Evolutionary conservation across 2,888 invertebrate genomes (phyloP).

Genomic region (Pyrrhosoma nymphula): DNA sequence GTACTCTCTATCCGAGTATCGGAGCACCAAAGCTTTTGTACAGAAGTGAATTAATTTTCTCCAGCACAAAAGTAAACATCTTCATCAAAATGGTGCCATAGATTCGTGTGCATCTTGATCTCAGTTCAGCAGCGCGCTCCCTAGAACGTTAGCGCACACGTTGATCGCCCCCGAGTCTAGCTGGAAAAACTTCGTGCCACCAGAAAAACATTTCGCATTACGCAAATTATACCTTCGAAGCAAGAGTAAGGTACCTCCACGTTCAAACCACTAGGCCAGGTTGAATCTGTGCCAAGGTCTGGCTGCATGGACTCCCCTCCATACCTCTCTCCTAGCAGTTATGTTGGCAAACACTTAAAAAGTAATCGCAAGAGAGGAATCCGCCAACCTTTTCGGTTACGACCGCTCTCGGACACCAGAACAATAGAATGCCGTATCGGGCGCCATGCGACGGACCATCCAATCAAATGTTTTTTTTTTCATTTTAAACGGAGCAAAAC

Average conservation of each 20-base stretch:
- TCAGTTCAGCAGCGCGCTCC: too few species aligned
- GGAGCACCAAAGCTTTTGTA: too few species aligned
- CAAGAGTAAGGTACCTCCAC: background rate
- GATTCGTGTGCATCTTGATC: too few species aligned
- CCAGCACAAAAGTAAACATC: too few species aligned
- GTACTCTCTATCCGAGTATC: too few species aligned
- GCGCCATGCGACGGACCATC: background rate
- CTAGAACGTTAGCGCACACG: too few species aligned
- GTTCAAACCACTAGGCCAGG: background rate
- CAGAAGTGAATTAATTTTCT: too few species aligned
- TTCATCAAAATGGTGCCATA: too few species aligned
- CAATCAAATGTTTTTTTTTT: background rate
- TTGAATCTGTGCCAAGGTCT: constrained; percentile 10
- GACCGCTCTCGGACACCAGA: background rate
- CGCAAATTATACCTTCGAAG: background rate
- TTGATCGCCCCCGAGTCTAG: too few species aligned
- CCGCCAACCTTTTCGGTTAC: background rate
- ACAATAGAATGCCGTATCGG: too few species aligned
- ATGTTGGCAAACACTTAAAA: background rate
- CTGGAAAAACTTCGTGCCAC: too few species aligned
- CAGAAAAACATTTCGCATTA: background rate
- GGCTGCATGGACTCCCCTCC: background rate
- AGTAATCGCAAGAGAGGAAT: background rate
- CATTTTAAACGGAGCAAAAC: background rate
- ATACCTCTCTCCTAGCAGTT: background rate